phyloP scores from a whole-genome alignment of 1,140 invertebrate species.

The Drosophila nigrodunni region DNA sequence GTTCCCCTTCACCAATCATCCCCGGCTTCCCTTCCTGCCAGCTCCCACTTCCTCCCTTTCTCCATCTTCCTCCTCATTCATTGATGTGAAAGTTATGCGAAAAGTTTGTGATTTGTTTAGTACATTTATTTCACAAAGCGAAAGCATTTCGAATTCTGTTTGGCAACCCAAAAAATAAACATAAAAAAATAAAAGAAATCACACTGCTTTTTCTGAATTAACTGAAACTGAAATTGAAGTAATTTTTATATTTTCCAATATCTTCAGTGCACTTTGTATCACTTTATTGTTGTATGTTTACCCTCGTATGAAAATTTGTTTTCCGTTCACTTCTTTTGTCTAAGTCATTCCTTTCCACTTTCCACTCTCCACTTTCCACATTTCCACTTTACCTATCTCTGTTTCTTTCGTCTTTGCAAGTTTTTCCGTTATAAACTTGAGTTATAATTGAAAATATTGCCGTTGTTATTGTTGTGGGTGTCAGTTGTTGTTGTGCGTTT shows the following conservation, averaged over 20 bases:
- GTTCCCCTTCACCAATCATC: background rate
- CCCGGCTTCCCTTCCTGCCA: background rate
- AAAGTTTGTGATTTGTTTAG: slow-evolving; percentile 82
- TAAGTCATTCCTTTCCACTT: slow-evolving; percentile 49
- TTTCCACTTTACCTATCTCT: slow-evolving; percentile 20
- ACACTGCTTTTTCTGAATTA: slow-evolving; percentile 64
- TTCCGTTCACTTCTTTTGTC: slow-evolving; percentile 23
- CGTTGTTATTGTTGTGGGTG: slow-evolving; percentile 13
- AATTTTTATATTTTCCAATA: slow-evolving; percentile 54
- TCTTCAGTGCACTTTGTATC: slow-evolving; percentile 35
- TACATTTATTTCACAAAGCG: slow-evolving; percentile 71
- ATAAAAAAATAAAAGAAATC: too few relatives aligned
- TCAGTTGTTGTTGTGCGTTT: slow-evolving; percentile 28
- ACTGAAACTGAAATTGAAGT: slow-evolving; percentile 66
- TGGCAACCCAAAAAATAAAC: background rate
- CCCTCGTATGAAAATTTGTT: slow-evolving; percentile 31
- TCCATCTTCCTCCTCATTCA: slow-evolving; percentile 18
- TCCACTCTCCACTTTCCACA: background rate
- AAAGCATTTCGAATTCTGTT: slow-evolving; percentile 37
- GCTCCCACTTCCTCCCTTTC: background rate
- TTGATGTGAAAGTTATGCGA: slow-evolving; percentile 80
- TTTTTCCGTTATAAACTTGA: slow-evolving; percentile 75
- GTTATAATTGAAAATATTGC: slow-evolving; percentile 80
- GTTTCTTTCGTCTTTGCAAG: slow-evolving; percentile 48
- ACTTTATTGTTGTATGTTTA: slow-evolving; percentile 44